phyloP scores from a whole-genome alignment of 2,113 vertebrate genomes.

The Psittacula cyanocephala region DNA sequence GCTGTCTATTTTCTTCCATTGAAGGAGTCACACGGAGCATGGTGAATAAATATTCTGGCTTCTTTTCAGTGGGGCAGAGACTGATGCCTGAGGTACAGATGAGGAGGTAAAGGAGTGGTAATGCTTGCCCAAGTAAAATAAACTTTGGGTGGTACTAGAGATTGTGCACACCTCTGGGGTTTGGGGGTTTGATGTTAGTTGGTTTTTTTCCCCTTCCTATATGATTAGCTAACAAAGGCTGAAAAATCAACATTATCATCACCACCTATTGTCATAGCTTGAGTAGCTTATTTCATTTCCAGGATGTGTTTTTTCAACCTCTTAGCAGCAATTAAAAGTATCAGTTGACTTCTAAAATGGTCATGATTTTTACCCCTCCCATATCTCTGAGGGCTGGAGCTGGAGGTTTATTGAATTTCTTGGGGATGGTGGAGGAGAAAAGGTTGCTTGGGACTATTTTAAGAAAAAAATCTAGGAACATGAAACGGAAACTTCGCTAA shows the following conservation, averaged over 20 bases:
- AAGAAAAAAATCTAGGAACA: background rate
- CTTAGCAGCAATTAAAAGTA: background rate
- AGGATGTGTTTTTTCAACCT: background rate
- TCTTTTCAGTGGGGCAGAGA: background rate
- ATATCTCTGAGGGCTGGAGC: background rate
- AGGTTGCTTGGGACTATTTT: background rate
- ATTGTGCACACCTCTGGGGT: background rate
- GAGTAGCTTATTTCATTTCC: background rate
- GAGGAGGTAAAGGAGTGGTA: background rate
- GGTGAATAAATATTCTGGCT: background rate
- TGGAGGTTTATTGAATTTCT: background rate
- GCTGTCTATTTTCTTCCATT: background rate
- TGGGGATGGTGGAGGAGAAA: background rate
- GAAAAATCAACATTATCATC: background rate
- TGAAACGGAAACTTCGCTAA: background rate
- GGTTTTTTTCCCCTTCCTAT: background rate
- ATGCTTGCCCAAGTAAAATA: background rate
- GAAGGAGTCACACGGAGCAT: background rate
- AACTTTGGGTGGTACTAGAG: background rate
- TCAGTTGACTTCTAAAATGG: background rate
- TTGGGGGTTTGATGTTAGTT: background rate
- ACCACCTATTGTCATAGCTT: background rate
- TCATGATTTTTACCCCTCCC: background rate
- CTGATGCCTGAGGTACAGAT: background rate
- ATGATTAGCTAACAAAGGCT: background rate